Percentiles rank a stretch among this genome's conserved stretches.
Conservation (phyloP, 2,113 vertebrate species). For the Paralichthys olivaceus region DNA sequence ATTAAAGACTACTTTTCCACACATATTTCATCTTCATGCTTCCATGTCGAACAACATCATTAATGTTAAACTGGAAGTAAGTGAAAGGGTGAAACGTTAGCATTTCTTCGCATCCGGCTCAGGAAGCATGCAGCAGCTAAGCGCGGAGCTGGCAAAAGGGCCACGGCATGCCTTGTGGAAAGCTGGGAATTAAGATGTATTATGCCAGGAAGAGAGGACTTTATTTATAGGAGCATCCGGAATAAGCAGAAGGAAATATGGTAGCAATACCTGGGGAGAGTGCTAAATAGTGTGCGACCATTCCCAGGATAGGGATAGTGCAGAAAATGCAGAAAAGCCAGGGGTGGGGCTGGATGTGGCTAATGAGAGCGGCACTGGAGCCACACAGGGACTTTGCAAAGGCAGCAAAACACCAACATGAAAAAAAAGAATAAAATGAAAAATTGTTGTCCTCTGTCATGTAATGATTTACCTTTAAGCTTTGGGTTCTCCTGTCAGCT, state of each 20-base stretch:
- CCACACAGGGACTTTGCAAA: conserved; percentile 28
- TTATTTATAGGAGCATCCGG: conserved; percentile 78
- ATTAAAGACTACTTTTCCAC: conserved; percentile 53
- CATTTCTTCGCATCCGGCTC: conserved; percentile 69
- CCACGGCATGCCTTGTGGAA: conserved; percentile 69
- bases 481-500: conserved; percentile 9
- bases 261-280: conserved; percentile 73
- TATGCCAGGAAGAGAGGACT: conserved; percentile 74
- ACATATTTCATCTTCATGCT: conserved; percentile 68
- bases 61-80: conserved; percentile 65
- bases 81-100: conserved; percentile 69
- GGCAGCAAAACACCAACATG: conserved; percentile 41
- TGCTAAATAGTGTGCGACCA: conserved; percentile 55
- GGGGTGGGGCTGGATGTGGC: conserved; percentile 46
- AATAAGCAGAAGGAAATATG: conserved; percentile 73
- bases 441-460: conserved; percentile 38
- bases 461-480: conserved; percentile 13
- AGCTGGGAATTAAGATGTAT: conserved; percentile 76
- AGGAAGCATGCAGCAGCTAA: conserved; percentile 65
- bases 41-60: conserved; percentile 62
- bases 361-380: conserved; percentile 59
- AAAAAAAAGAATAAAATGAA: conserved; percentile 25
- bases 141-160: conserved; percentile 39
- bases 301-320: conserved; percentile 64
- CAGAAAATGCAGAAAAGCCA: conserved; percentile 32